Evolutionary conservation across 1,140 invertebrate genomes (phyloP), one percentile per base, ranked within the genome.

Genomic region (Bicyclus anynana): DNA sequence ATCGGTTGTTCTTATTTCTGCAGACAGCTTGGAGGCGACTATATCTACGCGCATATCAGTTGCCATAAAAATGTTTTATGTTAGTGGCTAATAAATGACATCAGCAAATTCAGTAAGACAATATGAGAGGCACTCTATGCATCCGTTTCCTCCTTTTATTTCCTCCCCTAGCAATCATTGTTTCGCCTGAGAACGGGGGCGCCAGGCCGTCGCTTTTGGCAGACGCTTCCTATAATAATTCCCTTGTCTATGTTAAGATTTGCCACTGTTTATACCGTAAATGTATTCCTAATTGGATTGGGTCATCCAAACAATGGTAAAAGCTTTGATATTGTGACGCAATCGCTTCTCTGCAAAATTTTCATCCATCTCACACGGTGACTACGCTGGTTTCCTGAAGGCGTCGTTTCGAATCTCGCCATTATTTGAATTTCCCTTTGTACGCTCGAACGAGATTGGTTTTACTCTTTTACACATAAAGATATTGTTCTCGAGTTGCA

Each of bases 51-150:
- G 80, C 74, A 80, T 86, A 88, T 88, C 85, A 74, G 67, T 72
- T 69, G 68, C 74, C 68, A 86, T 88, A 88, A 86, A 88, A 84
- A 88, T 88, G 85, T 88, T 88, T 88, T 88, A 88, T 88, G 85
- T 88, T 88, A 84, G 74, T 79, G 77, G 82, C 85, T 85, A 88
- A 88, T 88, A 88, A 88, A 88, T 88, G 85, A 86, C 83, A 81
- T 86, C 83, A 84, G 83, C 85, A 84, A 85, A 85, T 86, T 85
- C 72, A 63, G 80, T 81, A 86, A 88, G 85, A 88, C 80, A 88
- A 85, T 88, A 84, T 77, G 81, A 85, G 74, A 78, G 74, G 67
- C 72, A 68, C 77, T 77, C 62, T 72, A 68, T 83, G 80, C 83
- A 80, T 85, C 69, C 75, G 73, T 72, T 79, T 75, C 65, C 65